Percentiles rank a stretch among this genome's conserved stretches.
phyloP scores from a whole-genome alignment of 1,140 invertebrate species.

The Gryon sp. region DNA sequence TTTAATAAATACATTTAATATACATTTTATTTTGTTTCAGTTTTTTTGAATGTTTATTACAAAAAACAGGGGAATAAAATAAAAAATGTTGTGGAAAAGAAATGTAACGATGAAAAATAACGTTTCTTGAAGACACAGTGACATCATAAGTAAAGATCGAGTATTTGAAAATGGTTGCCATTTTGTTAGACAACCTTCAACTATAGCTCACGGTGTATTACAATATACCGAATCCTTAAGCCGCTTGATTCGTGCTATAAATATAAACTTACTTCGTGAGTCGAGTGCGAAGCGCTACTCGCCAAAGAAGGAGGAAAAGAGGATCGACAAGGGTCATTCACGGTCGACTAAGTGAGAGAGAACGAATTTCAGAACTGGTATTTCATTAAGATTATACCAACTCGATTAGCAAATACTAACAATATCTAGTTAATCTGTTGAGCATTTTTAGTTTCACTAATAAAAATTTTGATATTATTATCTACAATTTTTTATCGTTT shows the following conservation, averaged over 20 bases:
- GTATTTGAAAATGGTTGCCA: constrained; percentile 61
- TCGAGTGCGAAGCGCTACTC: constrained; percentile 61
- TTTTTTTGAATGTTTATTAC: too few species aligned
- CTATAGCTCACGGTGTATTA: constrained; percentile 64
- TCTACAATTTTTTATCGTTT: too few species aligned
- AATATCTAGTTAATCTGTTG: constrained; percentile 20
- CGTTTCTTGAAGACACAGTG: constrained; percentile 25
- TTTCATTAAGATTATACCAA: constrained; percentile 61
- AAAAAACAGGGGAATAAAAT: too few species aligned
- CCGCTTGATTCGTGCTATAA: constrained; percentile 69
- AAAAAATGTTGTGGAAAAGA: too few species aligned
- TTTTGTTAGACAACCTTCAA: constrained; percentile 72
- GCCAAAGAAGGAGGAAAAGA: constrained; percentile 64
- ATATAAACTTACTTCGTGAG: constrained; percentile 67
- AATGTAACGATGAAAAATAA: neutral
- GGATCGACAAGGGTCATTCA: constrained; percentile 63
- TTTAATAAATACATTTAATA: too few species aligned
- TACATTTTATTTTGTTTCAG: too few species aligned
- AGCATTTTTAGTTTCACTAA: too few species aligned
- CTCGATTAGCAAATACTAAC: constrained; percentile 47
- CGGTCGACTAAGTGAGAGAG: constrained; percentile 61
- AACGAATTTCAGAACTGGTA: constrained; percentile 65
- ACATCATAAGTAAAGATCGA: constrained; percentile 33
- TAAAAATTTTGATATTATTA: too few species aligned
- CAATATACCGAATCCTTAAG: constrained; percentile 70